Evolutionary conservation across 2,797 vertebrate genomes (phyloP).

Genomic region (Pangasius krempfi): DNA sequence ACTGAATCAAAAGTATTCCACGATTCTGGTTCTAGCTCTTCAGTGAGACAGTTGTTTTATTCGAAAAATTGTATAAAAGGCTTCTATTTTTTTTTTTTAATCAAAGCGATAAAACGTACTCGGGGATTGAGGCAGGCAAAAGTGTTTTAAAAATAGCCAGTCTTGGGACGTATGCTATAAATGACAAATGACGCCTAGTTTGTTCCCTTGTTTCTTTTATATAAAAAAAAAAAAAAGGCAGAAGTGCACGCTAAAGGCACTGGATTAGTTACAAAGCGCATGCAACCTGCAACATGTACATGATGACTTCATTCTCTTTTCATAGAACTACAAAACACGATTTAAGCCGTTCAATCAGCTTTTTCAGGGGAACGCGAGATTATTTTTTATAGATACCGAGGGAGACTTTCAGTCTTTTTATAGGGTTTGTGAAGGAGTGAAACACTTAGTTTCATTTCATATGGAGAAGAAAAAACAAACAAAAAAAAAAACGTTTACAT

Average conservation of each 20-base stretch:
- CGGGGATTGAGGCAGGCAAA: not conserved
- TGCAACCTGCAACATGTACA: conserved; percentile 23
- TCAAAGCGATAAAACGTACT: not conserved
- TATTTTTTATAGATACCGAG: conserved; percentile 43
- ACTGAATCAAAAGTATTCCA: not conserved
- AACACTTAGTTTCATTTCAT: not conserved
- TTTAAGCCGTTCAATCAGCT: conserved; percentile 23
- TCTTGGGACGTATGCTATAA: not conserved
- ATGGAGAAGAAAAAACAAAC: not conserved
- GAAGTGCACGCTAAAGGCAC: conserved; percentile 14
- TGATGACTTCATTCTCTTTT: conserved; percentile 44
- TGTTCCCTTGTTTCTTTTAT: not conserved
- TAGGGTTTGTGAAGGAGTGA: conserved; percentile 21
- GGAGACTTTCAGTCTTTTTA: conserved; percentile 35
- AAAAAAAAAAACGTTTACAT: conserved; percentile 29
- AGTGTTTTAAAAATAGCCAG: not conserved
- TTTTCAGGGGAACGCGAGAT: conserved; percentile 20
- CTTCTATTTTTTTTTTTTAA: not conserved
- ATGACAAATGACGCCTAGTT: not conserved
- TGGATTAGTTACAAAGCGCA: conserved; percentile 21
- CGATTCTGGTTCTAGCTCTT: not conserved
- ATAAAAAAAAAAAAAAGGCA: not conserved
- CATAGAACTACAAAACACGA: not conserved
- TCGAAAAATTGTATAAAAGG: not conserved
- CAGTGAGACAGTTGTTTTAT: not conserved